Base-by-base conservation (phyloP, 2,797 vertebrate species). In the Neostethus bicornis region DNA sequence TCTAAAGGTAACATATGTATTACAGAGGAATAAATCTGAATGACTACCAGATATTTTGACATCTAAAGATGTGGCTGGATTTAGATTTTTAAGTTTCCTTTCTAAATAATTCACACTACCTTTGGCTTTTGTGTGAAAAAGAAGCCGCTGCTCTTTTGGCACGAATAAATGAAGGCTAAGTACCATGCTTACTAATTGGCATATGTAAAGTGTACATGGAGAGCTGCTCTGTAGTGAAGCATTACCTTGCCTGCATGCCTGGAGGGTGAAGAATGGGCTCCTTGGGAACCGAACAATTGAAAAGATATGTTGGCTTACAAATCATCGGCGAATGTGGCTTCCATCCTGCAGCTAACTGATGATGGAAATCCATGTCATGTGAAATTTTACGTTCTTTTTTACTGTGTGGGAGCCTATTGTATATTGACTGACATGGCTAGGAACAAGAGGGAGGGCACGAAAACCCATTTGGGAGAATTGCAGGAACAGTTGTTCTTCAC, bases 221-320 rank as follows among this genome's bases (percentile, higher is more conserved):
- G 49, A 61, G 70, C 65, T 65, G 61, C 57, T 69, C 62, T 69
- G 56, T 48, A n/a, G 25, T 11, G 38, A 47, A 2, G 7, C 28
- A 42, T 44, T 59, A 39, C 41, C 61, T 70, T 69, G 46, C 43
- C 71, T 70, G 51, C 17, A 59, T 44, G 77, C 75, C 81, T 61
- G 21, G 9, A 52, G 66, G 70, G 29, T 31, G 10, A 31, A 34
- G 32, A 5, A 14, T 34, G 32, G 14, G 32, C 12, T 34, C 50
- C 59, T 26, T 52, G 45, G 23, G 63, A 76, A 76, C 70, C 56
- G 74, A 70, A 73, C 51, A 61, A 73, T 57, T 67, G 53, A 70
- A 66, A 67, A 61, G 47, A 46, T 70, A 75, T 44, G 61, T 61
- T 66, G 61, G 72, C 51, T 80, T 58, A 47, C 43, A 61, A 61